Conservation (phyloP, 2,888 invertebrate genomes). For the Aphodius granarius region DNA sequence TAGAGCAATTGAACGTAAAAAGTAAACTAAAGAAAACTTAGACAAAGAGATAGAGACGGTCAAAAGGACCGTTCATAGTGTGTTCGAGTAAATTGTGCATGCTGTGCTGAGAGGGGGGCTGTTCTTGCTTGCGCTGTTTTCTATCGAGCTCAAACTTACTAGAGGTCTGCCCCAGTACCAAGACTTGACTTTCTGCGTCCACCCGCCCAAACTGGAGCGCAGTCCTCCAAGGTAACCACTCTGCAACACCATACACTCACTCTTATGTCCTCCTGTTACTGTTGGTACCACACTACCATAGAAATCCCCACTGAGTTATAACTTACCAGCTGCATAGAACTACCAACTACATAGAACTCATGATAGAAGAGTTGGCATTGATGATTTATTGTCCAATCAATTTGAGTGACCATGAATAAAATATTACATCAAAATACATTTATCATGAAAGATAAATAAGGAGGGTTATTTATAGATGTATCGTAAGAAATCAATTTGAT, state of each 20-base stretch:
- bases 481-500: too few species aligned
- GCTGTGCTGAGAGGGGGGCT: constrained; percentile 28
- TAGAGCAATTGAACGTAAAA: background rate
- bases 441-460: background rate
- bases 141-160: constrained; percentile 67
- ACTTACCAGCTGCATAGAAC: background rate
- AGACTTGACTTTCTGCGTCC: constrained; percentile 95
- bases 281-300: constrained; percentile 32
- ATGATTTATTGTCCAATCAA: too few species aligned
- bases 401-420: background rate
- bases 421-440: background rate
- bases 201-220: constrained; percentile 93
- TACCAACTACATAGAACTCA: too few species aligned
- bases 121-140: background rate
- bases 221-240: constrained; percentile 91
- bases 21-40: constrained; percentile 3
- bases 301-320: constrained; percentile 21
- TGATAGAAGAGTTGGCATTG: too few species aligned
- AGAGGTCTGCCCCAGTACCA: constrained; percentile 97
- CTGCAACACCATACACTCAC: constrained; percentile 59
- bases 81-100: constrained; percentile 19
- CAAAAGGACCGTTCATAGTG: constrained; percentile 1
- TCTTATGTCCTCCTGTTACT: constrained; percentile 33
- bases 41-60: constrained; percentile 24
- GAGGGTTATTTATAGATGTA: too few species aligned